Percentiles rank a stretch among this genome's conserved stretches.
Evolutionary conservation across 1,140 invertebrate genomes (phyloP).

Genomic region (Drosophila nannoptera): DNA sequence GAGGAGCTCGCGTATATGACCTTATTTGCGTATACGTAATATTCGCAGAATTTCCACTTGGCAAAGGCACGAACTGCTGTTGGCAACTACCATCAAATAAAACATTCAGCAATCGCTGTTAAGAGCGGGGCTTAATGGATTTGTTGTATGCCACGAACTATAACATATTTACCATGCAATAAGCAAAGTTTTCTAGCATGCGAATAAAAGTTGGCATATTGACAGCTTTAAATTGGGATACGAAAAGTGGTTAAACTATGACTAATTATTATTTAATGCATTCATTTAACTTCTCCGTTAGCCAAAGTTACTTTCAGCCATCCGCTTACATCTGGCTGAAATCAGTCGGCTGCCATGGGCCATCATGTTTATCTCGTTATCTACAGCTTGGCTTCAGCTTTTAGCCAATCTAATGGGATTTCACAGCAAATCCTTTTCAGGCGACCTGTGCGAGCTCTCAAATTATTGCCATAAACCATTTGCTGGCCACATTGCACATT

Average conservation of each 20-base stretch:
- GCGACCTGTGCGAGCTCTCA: background rate
- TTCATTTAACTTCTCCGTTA: no score
- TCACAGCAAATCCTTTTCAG: background rate
- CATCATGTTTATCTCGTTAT: background rate
- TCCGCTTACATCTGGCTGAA: no score
- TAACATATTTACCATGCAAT: conserved; percentile 10
- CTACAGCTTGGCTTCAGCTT: background rate
- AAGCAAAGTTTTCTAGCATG: background rate
- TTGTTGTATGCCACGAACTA: conserved; percentile 5
- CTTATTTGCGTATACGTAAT: conserved; percentile 64
- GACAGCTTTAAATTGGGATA: background rate
- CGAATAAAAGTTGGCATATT: background rate
- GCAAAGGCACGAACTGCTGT: conserved; percentile 38
- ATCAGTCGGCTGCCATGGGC: background rate
- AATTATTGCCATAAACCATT: conserved; percentile 21
- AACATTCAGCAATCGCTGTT: conserved; percentile 11
- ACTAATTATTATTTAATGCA: no score
- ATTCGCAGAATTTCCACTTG: conserved; percentile 48
- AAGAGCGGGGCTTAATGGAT: conserved; percentile 5
- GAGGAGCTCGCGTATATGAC: conserved; percentile 40
- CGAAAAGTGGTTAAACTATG: background rate
- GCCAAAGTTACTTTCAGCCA: no score
- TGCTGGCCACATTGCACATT: conserved; percentile 33
- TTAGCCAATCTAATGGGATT: background rate
- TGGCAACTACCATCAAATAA: conserved; percentile 51